Percentiles rank a stretch among this genome's conserved stretches.
These are phyloP conservation scores for Syngnathus acus DNA, from an alignment of 2,797 vertebrate species.

Conservation along the genomic window DNA sequence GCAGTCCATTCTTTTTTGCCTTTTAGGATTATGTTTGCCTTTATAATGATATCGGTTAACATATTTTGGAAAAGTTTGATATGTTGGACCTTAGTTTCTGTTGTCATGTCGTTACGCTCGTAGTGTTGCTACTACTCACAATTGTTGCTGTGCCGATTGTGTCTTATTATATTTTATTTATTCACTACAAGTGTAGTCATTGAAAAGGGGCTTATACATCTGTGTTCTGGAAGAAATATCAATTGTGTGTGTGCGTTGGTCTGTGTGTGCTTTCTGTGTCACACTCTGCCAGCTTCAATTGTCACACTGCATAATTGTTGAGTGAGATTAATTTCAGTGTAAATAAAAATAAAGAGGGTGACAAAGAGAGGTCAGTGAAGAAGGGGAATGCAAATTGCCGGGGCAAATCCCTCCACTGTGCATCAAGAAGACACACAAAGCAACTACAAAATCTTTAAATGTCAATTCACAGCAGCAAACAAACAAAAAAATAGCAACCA, in stretches of 20 bases:
- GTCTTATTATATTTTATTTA: not conserved
- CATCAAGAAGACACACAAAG: not conserved
- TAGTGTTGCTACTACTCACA: not conserved
- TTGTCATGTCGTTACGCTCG: not conserved
- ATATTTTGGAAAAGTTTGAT: not conserved
- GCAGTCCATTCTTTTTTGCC: too few species aligned
- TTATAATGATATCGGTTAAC: too few species aligned
- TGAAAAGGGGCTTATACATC: not conserved
- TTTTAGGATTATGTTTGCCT: too few species aligned
- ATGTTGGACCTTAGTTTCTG: not conserved
- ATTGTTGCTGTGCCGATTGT: not conserved
- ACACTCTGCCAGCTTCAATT: slow-evolving; percentile 20
- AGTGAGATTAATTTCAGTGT: slow-evolving; percentile 23
- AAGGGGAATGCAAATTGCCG: slow-evolving; percentile 18
- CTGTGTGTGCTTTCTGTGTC: not conserved
- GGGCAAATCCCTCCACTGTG: not conserved
- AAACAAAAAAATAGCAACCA: not conserved
- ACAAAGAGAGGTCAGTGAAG: slow-evolving; percentile 21
- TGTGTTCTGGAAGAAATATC: not conserved
- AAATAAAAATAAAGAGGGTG: slow-evolving; percentile 11
- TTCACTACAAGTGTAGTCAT: not conserved
- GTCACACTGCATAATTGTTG: slow-evolving; percentile 30
- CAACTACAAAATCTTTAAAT: not conserved
- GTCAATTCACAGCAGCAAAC: not conserved
- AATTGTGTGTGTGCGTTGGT: not conserved